phyloP scores from a whole-genome alignment of 2,888 invertebrate species.

The Dinocampus coccinellae region DNA sequence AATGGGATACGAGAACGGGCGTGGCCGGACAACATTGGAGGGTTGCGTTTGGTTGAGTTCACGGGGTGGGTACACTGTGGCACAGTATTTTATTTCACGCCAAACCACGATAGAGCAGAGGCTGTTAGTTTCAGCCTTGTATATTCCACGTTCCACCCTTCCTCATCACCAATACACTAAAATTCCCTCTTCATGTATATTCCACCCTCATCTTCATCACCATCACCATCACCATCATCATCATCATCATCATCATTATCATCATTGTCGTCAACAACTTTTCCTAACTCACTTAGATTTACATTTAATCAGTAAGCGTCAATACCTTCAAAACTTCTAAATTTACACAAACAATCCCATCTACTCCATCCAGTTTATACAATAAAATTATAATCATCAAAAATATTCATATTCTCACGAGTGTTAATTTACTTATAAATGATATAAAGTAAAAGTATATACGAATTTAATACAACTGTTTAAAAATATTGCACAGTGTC shows the following conservation, averaged over 20 bases:
- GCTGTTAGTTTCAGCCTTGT: slow-evolving; percentile 57
- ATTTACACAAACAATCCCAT: too few species aligned
- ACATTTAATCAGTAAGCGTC: not conserved
- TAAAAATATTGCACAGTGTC: not conserved
- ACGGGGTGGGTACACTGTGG: slow-evolving; percentile 65
- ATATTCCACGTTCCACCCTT: slow-evolving; percentile 45
- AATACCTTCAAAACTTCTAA: too few species aligned
- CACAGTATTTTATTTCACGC: slow-evolving; percentile 65
- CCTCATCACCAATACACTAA: slow-evolving; percentile 17
- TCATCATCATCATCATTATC: too few species aligned
- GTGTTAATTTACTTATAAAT: too few species aligned
- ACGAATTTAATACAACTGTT: too few species aligned
- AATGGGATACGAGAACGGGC: slow-evolving; percentile 51
- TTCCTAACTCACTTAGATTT: slow-evolving; percentile 23
- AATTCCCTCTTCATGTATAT: slow-evolving; percentile 35
- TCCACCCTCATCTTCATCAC: slow-evolving; percentile 15
- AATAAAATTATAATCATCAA: too few species aligned
- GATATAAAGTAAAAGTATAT: too few species aligned
- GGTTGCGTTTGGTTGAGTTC: slow-evolving; percentile 55
- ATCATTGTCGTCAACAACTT: too few species aligned
- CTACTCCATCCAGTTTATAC: too few species aligned
- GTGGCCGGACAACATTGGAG: slow-evolving; percentile 44
- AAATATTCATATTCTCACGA: too few species aligned
- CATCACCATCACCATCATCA: too few species aligned
- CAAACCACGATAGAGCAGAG: slow-evolving; percentile 40